Evolutionary conservation across 2,888 invertebrate genomes (phyloP).

Genomic region (Nomada ruficornis): DNA sequence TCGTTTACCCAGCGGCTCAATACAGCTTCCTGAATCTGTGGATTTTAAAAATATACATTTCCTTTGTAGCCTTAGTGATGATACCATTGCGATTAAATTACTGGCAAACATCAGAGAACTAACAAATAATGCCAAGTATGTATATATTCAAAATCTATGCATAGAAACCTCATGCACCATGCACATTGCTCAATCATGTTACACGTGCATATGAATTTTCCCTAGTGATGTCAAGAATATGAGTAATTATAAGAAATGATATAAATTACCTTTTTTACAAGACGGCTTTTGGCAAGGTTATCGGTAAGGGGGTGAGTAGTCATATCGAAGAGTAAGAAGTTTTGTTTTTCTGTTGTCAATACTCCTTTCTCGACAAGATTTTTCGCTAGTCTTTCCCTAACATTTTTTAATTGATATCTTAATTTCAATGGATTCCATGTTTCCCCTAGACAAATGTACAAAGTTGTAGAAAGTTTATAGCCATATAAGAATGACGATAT

Average conservation of each 20-base stretch:
- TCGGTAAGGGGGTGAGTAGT: slow-evolving; percentile 99
- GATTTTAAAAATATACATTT: slow-evolving; percentile 33
- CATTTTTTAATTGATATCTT: slow-evolving; percentile 99
- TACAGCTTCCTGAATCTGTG: slow-evolving; percentile 98
- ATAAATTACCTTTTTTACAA: slow-evolving; percentile 94
- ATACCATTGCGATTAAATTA: not conserved
- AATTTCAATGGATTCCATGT: slow-evolving; percentile 99
- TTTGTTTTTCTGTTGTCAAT: slow-evolving; percentile 99
- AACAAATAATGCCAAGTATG: not conserved
- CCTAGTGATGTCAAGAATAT: not conserved
- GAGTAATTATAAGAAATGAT: not conserved
- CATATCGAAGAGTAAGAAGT: slow-evolving; percentile 99
- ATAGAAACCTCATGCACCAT: not conserved
- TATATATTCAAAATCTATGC: not conserved
- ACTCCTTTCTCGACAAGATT: slow-evolving; percentile 99
- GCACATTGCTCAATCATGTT: too few relatives aligned
- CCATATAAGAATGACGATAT: not conserved
- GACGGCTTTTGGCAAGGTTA: slow-evolving; percentile 96
- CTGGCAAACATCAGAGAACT: not conserved
- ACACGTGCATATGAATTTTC: slow-evolving; percentile 34
- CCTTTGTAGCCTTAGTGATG: not conserved
- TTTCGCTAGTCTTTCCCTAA: slow-evolving; percentile 98
- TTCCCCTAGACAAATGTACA: slow-evolving; percentile 89
- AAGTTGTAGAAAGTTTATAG: slow-evolving; percentile 20
- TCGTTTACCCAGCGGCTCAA: slow-evolving; percentile 98